Percentiles rank a stretch among this genome's conserved stretches.
These are phyloP conservation scores for Caenorhabditis sp. DNA, from an alignment of 2,888 invertebrate species.

Conservation along the genomic window DNA sequence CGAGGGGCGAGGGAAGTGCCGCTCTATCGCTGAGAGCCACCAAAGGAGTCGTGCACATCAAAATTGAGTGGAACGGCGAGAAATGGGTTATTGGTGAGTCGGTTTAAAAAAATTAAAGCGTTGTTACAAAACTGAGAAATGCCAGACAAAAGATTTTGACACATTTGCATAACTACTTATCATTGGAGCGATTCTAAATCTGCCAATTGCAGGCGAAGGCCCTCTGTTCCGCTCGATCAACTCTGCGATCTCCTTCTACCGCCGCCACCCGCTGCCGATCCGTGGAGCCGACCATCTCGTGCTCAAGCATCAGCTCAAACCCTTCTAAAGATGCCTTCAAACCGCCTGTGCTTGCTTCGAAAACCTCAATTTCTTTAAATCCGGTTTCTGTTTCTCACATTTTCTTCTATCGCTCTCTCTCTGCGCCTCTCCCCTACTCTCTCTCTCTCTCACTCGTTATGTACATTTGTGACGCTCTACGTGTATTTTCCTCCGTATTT, in stretches of 20 bases:
- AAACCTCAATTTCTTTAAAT: not conserved
- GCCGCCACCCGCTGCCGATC: conserved; percentile 74
- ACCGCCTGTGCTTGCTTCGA: conserved; percentile 1
- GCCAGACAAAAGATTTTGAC: too few relatives aligned
- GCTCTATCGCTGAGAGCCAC: conserved; percentile 68
- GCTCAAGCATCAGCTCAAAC: conserved; percentile 58
- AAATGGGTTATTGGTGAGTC: conserved; percentile 74
- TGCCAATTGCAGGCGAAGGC: conserved; percentile 64
- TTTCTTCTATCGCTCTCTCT: not conserved
- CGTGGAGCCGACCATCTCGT: conserved; percentile 75
- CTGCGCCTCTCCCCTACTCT: conserved; percentile 1
- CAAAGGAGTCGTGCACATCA: conserved; percentile 75
- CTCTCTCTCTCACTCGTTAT: conserved; percentile 10
- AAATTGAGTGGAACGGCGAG: conserved; percentile 71
- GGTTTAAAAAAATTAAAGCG: not conserved
- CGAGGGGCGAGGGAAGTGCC: conserved; percentile 67
- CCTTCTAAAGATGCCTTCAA: conserved; percentile 6
- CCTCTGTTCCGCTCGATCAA: conserved; percentile 70
- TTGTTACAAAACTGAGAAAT: not conserved
- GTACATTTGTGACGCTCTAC: conserved; percentile 49
- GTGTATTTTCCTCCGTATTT: conserved; percentile 32
- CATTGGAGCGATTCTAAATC: too few relatives aligned
- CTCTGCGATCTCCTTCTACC: conserved; percentile 71
- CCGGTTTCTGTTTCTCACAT: conserved; percentile 5
- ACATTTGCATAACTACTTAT: too few relatives aligned